These are phyloP conservation scores for Lamellibrachia satsuma DNA, from an alignment of 2,888 invertebrate species.

Conservation along the genomic window DNA sequence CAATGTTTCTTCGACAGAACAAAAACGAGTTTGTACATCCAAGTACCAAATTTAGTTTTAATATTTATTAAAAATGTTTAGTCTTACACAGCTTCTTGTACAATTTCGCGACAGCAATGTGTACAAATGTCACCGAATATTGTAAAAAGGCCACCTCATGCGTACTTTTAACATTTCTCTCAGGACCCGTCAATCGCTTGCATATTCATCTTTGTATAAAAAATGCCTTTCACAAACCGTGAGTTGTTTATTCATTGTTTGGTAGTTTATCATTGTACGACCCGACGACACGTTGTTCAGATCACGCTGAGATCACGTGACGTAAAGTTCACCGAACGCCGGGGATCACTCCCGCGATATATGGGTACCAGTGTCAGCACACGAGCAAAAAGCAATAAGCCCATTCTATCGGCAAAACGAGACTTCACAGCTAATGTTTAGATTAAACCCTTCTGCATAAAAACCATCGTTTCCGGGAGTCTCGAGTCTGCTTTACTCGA, in stretches of 20 bases:
- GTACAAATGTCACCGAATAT: background rate
- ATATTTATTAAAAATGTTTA: background rate
- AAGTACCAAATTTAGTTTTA: background rate
- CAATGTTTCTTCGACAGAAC: background rate
- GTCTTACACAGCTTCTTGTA: background rate
- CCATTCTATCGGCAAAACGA: too few species aligned
- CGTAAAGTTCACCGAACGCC: background rate
- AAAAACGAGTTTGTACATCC: background rate
- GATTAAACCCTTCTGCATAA: background rate
- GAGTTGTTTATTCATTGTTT: background rate
- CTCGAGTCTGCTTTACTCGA: background rate
- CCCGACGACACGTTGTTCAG: background rate
- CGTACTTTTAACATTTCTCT: background rate
- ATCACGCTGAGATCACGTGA: background rate
- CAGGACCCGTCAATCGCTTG: background rate
- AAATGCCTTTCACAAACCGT: background rate
- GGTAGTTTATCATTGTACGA: background rate
- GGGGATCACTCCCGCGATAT: background rate
- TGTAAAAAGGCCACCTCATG: background rate
- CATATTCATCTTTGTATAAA: slow-evolving; percentile 17
- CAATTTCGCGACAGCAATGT: slow-evolving; percentile 3
- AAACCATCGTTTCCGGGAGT: background rate
- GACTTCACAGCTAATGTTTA: background rate
- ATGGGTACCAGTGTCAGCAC: background rate
- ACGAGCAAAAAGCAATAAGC: too few species aligned